A percentile compares a stretch with the other conserved stretches of the same genome.
Conservation (phyloP, 2,113 vertebrate genomes). For the Zingel zingel region DNA sequence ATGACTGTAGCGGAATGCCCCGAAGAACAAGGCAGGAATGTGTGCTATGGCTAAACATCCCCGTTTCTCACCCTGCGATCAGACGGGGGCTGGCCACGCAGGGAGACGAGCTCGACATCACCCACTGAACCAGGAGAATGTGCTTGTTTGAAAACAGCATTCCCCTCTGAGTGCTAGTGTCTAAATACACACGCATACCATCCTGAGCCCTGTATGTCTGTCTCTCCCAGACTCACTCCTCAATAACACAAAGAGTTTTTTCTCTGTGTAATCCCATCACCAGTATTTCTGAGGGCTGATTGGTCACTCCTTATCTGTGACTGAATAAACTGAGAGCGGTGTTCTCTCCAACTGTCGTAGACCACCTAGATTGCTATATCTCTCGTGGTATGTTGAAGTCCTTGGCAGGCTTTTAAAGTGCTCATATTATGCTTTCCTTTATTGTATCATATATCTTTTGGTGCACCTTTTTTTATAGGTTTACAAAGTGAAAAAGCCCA, state of each 20-base stretch:
- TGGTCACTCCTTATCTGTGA: slow-evolving; percentile 65
- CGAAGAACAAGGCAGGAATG: slow-evolving; percentile 75
- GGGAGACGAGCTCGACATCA: slow-evolving; percentile 59
- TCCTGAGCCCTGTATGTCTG: slow-evolving; percentile 33
- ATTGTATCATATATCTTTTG: too few relatives aligned
- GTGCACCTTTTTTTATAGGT: too few relatives aligned
- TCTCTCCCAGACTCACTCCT: slow-evolving; percentile 43
- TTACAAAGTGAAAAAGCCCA: too few relatives aligned
- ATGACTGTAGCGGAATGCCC: slow-evolving; percentile 60
- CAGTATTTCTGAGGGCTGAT: slow-evolving; percentile 24
- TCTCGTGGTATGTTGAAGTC: slow-evolving; percentile 25
- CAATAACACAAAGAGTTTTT: slow-evolving; percentile 21
- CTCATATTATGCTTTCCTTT: too few relatives aligned
- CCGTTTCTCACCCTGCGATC: slow-evolving; percentile 60
- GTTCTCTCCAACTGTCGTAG: slow-evolving; percentile 54
- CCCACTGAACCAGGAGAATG: slow-evolving; percentile 77
- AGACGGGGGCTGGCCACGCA: slow-evolving; percentile 51
- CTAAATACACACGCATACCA: slow-evolving; percentile 63
- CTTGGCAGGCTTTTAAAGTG: slow-evolving; percentile 41
- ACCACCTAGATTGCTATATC: slow-evolving; percentile 64
- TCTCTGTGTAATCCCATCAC: slow-evolving; percentile 18
- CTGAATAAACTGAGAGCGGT: slow-evolving; percentile 61
- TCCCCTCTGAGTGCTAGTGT: slow-evolving; percentile 77
- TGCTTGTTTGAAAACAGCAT: slow-evolving; percentile 83
- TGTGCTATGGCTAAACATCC: slow-evolving; percentile 78